Evolutionary conservation across 1,140 invertebrate species (phyloP), one percentile per base, ranked within the genome.

Genomic region (Cardiocondyla obscurior): DNA sequence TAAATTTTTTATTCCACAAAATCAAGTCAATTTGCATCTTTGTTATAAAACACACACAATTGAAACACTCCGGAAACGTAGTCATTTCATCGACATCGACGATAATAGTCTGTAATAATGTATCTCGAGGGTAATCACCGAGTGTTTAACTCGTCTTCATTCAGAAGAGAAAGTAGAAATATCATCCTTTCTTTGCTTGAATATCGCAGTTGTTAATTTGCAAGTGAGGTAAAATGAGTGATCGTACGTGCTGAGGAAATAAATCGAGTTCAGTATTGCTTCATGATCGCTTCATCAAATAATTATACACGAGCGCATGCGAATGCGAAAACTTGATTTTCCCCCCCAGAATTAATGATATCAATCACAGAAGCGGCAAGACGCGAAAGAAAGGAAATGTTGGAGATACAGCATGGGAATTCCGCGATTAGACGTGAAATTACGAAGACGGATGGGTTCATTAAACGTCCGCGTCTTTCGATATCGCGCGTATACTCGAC

Each of bases 381-480:
- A 30, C 36, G 46, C 4, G 22, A 39, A 39, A 44, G 39, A 53
- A 67, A 53, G 49, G 46, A 53, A 67, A 67, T 19, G 33, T 22
- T 62, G 19, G 10, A 16, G 6, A 36, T n/a, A 19, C 73, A 44
- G n/a, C 36, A 12, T 36, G 22, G 28, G 44, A 67, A 77, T 53
- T 77, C 39, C 33, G 39, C 7, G 62, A 51, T 65, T 51, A 25
- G 25, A 79, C 67, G 84, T 87, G 51, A 83, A 85, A 79, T 83
- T 81, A 42, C 36, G 81, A 83, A 79, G 81, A 86, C 57, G 69
- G 25, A 87, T 74, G 84, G 53, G 7, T 81, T 87, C 74, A 39
- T 88, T 84, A 82, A 44, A 70, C 55, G 65, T 79, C 14, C 30
- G 36, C 60, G n/a, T 64, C 42, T 57, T 25, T 22, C 60, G 57